Conservation (phyloP, 2,888 invertebrate species). For the Priocnemis perturbator region DNA sequence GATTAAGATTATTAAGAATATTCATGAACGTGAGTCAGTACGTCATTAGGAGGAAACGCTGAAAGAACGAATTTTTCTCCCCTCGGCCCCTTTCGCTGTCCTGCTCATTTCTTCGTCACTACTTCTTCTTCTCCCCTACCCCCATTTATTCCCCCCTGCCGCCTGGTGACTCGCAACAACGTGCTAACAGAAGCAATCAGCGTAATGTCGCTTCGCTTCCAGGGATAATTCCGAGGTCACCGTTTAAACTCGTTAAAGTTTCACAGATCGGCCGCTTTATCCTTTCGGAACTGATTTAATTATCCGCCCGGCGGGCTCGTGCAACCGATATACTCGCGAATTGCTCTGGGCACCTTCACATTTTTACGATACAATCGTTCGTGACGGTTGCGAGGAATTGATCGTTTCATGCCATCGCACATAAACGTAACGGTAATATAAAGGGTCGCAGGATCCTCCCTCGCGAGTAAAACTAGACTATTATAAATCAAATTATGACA, state of each 20-base stretch:
- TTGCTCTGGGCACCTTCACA: too few relatives aligned
- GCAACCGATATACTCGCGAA: too few relatives aligned
- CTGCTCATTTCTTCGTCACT: too few relatives aligned
- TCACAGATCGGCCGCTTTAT: conserved; percentile 19
- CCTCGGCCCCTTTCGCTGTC: background rate
- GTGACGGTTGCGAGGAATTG: too few relatives aligned
- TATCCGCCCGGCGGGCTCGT: background rate
- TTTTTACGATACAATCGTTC: too few relatives aligned
- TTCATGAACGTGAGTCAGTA: conserved; percentile 56
- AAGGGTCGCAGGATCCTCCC: background rate
- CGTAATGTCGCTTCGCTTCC: conserved; percentile 51
- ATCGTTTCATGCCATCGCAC: background rate
- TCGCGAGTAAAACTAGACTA: too few relatives aligned
- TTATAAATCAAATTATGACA: too few relatives aligned
- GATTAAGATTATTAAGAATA: conserved; percentile 60
- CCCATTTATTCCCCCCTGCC: background rate
- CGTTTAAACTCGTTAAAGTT: conserved; percentile 39
- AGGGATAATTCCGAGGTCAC: conserved; percentile 50
- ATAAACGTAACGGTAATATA: too few relatives aligned
- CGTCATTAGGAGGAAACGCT: conserved; percentile 30
- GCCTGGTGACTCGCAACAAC: background rate
- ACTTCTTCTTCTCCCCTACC: too few relatives aligned
- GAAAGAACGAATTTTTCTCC: conserved; percentile 45
- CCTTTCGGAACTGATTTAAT: conserved; percentile 22
- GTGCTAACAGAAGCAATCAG: conserved; percentile 36